Evolutionary conservation across 1,140 invertebrate species (phyloP), one percentile per base, ranked within the genome.

Genomic region (Fopius arisanus): DNA sequence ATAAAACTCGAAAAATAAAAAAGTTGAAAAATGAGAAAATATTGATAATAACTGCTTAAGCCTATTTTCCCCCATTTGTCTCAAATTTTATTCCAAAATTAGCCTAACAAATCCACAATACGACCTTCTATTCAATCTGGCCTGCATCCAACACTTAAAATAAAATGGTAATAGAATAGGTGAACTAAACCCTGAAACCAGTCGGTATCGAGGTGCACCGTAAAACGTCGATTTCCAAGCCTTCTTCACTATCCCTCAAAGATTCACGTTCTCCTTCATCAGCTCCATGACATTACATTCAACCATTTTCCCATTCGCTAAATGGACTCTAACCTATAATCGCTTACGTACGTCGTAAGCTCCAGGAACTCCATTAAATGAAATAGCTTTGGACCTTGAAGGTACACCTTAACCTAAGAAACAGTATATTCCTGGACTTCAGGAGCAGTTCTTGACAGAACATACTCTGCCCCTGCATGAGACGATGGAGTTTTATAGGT

Each of bases 341-440:
- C 65, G 43, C 59, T n/a, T 33, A 40, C 28, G 54, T 41, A 67
- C 54, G 31, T 75, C 69, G 73, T 74, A 74, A 74, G 67, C 68
- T 74, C 48, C 67, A 33, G 43, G 48, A 10, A 73, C 54, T 66
- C 54, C 67, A 73, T 70, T 75, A 75, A 75, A 75, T 37, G 51
- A 68, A 73, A 68, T 65, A 62, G 37, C 68, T 40, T 74, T 14
- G 28, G 51, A 67, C 67, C 51, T 31, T 48, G 31, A 21, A 21
- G 29, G 21, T 31, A 70, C 26, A 63, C 37, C n/a, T 48, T 48
- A 1, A 48, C n/a, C n/a, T 48, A 48, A 33, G 67, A 40, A 14
- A 51, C 21, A 10, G 51, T 31, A 33, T 37, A 29, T 72, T 67
- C 63, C 23, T 21, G 19, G 70, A 69, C 43, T 43, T 37, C 28